Evolutionary conservation across 2,113 vertebrate genomes (phyloP).

Genomic region (Epinephelus lanceolatus): DNA sequence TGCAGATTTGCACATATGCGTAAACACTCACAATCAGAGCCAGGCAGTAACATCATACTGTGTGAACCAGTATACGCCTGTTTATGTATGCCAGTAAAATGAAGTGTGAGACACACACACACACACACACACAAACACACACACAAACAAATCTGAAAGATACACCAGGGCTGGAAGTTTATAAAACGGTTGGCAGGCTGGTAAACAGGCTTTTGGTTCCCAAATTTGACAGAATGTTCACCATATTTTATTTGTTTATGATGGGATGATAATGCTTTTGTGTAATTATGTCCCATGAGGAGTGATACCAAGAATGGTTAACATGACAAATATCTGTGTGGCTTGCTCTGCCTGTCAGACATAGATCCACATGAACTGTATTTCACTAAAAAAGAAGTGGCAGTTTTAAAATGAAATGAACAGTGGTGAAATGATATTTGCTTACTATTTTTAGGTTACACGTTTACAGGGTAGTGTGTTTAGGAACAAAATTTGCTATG

Average conservation of each 20-base stretch:
- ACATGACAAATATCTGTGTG: neutral
- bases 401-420: neutral
- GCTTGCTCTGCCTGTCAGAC: neutral
- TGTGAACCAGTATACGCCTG: constrained; percentile 19
- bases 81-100: constrained; percentile 41
- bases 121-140: neutral
- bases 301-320: constrained; percentile 9
- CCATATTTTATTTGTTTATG: constrained; percentile 55
- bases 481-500: neutral
- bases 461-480: neutral
- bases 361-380: neutral
- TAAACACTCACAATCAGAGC: constrained; percentile 45
- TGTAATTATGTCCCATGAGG: constrained; percentile 21
- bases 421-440: neutral
- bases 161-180: constrained; percentile 15
- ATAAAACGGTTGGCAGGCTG: constrained; percentile 33
- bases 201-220: constrained; percentile 13
- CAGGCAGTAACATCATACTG: constrained; percentile 25
- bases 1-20: constrained; percentile 25
- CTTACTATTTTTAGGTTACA: constrained; percentile 7
- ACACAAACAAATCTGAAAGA: neutral
- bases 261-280: constrained; percentile 34
- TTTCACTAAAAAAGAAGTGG: neutral
- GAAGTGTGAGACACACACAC: constrained; percentile 1
- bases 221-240: constrained; percentile 29